Percentiles rank a stretch among this genome's conserved stretches.
Conservation (phyloP, 1,140 invertebrate species). For the Whitmania pigra region DNA sequence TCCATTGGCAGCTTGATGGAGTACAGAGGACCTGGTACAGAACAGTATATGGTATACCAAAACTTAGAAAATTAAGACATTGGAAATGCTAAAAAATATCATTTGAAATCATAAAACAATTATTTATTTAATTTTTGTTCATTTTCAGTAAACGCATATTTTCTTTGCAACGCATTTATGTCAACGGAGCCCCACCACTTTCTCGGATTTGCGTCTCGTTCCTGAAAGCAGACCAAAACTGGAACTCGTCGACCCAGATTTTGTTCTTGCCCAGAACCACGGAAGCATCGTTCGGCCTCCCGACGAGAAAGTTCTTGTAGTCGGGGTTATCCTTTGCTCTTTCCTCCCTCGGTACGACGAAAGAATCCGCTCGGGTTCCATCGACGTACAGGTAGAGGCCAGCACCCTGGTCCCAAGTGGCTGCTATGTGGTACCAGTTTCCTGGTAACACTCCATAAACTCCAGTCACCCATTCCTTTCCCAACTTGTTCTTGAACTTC, state of each 20-base stretch:
- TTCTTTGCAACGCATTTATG: too few relatives aligned
- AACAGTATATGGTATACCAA: too few relatives aligned
- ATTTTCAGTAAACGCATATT: not conserved
- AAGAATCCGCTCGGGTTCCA: constrained; percentile 29
- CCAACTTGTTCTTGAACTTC: constrained; percentile 21
- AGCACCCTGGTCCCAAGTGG: constrained; percentile 31
- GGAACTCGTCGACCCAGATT: constrained; percentile 37
- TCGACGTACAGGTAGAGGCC: constrained; percentile 35
- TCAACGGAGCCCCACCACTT: constrained; percentile 24
- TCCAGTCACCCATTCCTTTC: constrained; percentile 31
- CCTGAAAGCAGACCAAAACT: constrained; percentile 34
- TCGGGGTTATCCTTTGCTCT: not conserved
- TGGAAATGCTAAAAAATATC: too few relatives aligned
- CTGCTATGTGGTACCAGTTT: constrained; percentile 38
- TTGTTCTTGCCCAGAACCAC: constrained; percentile 26
- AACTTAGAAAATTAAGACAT: too few relatives aligned
- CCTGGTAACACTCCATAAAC: constrained; percentile 31
- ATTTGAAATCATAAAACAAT: too few relatives aligned
- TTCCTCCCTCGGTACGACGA: not conserved
- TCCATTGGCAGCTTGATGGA: too few relatives aligned
- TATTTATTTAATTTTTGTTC: too few relatives aligned
- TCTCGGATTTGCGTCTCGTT: constrained; percentile 31
- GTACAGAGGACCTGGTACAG: too few relatives aligned
- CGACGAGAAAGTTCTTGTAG: constrained; percentile 22
- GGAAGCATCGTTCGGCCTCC: constrained; percentile 31